Evolutionary conservation across 2,797 vertebrate genomes (phyloP), one percentile per base, ranked within the genome.

Genomic region (Choloepus didactylus): DNA sequence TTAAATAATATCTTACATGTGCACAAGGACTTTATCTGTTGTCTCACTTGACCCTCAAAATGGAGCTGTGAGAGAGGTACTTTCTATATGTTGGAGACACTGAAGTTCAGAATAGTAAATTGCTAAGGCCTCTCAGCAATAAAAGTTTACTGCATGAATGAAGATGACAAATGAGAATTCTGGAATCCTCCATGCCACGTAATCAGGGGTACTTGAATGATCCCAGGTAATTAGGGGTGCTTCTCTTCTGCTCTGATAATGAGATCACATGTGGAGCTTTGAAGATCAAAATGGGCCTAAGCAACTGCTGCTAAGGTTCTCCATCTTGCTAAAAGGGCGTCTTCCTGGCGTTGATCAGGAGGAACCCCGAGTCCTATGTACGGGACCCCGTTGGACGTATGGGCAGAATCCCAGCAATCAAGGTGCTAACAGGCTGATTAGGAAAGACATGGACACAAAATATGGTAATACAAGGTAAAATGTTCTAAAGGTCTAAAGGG

Each of bases 101-200:
- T 31, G 67, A 72, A 21, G 31, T 60, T 70, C 46, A 83, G 46
- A 84, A 64, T 38, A 86, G 27, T 77, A 41, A 72, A 69, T 89
- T 66, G 64, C 84, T 89, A 89, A 82, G 18, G 51, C 79, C 64
- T 92, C 67, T 95, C 38, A 81, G 25, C 60, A 90, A 87, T 75
- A 62, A 93, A 67, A 29, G 25, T 85, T 73, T 82, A 77, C 35
- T 83, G 51, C 49, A 89, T 67, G 49, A 83, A 73, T 60, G 69
- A 91, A 80, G 70, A 79, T 60, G 64, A 91, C 49, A 92, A 75
- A 80, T 60, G 70, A 91, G 59, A 87, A 87, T 59, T 83, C 87
- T 95, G 31, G 56, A 84, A 87, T 21, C 9, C 38, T n/a, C 10
- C 12, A 12, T 15, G 4, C 51, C 46, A 9, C 29, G 41, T 44